Conservation (phyloP, 1,140 invertebrate genomes). For the Parasteatoda tepidariorum region DNA sequence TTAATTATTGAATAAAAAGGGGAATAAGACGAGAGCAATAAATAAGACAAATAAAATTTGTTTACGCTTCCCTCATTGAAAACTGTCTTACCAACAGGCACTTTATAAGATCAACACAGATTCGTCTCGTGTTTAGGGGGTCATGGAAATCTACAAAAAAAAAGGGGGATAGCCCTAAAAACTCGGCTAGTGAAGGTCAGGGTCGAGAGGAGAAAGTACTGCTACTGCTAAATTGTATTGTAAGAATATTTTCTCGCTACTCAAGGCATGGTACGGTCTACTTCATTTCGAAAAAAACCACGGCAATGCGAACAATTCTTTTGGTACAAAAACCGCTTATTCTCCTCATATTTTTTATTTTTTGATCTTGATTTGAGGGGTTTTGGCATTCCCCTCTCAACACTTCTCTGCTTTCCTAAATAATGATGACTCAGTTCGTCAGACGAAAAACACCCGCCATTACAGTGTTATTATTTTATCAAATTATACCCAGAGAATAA, state of each 20-base stretch:
- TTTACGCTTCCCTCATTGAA: neutral
- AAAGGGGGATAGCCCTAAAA: neutral
- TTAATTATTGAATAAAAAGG: too few species aligned
- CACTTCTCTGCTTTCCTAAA: neutral
- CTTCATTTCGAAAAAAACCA: neutral
- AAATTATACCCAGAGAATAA: neutral
- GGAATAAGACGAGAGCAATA: too few species aligned
- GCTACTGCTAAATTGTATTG: neutral
- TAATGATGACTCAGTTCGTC: neutral
- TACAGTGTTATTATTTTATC: neutral
- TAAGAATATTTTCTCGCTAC: neutral
- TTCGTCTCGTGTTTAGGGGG: neutral
- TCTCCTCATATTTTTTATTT: neutral
- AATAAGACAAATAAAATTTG: too few species aligned
- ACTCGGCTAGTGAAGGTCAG: neutral
- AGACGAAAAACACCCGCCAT: neutral
- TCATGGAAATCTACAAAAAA: neutral
- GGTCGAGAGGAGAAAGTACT: neutral
- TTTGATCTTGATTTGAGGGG: neutral
- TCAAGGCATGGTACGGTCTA: neutral
- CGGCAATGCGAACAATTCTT: neutral
- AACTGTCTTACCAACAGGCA: slow-evolving; percentile 27
- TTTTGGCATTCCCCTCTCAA: neutral
- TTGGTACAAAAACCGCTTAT: neutral
- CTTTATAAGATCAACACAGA: slow-evolving; percentile 13